These are phyloP conservation scores for Archilochus colubris DNA, from an alignment of 2,113 vertebrate species.

Conservation along the genomic window DNA sequence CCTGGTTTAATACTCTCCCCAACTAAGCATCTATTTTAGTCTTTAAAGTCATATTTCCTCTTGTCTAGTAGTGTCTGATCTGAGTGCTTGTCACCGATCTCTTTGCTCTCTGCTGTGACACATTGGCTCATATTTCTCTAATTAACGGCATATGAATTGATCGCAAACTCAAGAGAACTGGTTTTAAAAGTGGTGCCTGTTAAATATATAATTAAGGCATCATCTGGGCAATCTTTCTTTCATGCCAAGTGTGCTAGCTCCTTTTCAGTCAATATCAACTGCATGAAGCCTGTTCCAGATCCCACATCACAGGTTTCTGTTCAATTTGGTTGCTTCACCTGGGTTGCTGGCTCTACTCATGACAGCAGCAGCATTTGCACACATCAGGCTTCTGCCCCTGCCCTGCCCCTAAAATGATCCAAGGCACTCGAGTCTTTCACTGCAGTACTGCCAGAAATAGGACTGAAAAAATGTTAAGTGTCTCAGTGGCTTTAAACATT, in stretches of 20 bases:
- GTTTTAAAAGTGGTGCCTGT: background rate
- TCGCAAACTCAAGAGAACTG: background rate
- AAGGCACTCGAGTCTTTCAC: background rate
- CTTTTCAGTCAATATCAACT: background rate
- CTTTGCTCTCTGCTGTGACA: background rate
- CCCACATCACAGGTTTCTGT: background rate
- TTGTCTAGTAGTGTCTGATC: background rate
- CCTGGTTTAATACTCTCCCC: background rate
- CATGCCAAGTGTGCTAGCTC: background rate
- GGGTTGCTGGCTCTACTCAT: rapidly evolving
- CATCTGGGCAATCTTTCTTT: background rate
- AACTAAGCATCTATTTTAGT: background rate
- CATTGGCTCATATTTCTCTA: background rate
- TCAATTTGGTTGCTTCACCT: background rate
- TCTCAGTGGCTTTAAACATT: background rate
- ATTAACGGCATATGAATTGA: background rate
- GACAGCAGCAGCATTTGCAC: background rate
- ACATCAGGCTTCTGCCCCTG: background rate
- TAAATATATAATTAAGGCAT: background rate
- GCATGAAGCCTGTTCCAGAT: rapidly evolving
- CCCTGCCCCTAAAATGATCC: background rate
- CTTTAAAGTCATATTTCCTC: background rate
- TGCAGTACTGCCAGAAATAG: background rate
- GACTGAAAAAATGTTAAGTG: background rate
- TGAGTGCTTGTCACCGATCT: background rate